These are phyloP conservation scores for Salminus brasiliensis DNA, from an alignment of 2,113 vertebrate species.

Conservation along the genomic window DNA sequence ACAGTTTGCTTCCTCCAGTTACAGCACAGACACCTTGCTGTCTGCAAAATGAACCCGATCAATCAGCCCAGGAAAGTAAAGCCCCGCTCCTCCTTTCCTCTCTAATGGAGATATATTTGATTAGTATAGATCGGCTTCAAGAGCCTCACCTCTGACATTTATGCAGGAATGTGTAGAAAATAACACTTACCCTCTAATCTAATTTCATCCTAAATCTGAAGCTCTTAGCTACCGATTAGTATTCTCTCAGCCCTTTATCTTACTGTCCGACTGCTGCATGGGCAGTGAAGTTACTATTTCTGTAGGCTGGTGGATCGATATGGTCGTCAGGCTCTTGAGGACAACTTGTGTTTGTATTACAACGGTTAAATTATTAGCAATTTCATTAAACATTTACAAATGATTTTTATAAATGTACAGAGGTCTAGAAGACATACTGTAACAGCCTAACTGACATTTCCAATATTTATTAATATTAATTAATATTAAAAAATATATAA, in stretches of 20 bases:
- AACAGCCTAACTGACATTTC: background rate
- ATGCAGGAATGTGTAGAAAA: slow-evolving; percentile 29
- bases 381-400: background rate
- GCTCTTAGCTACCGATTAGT: slow-evolving; percentile 32
- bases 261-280: slow-evolving; percentile 44
- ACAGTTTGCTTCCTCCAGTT: slow-evolving; percentile 17
- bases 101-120: slow-evolving; percentile 47
- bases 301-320: slow-evolving; percentile 46
- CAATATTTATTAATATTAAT: background rate
- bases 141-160: slow-evolving; percentile 39
- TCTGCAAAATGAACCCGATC: slow-evolving; percentile 46
- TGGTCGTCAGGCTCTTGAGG: background rate
- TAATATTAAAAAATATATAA: no score
- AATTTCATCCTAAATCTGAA: slow-evolving; percentile 27
- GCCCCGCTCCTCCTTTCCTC: slow-evolving; percentile 3
- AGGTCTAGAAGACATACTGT: background rate
- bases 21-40: slow-evolving; percentile 35
- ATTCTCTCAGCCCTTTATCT: slow-evolving; percentile 20
- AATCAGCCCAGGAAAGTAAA: slow-evolving; percentile 32
- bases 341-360: background rate
- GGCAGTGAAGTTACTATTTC: slow-evolving; percentile 65
- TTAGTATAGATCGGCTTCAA: slow-evolving; percentile 53
- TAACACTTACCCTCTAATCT: slow-evolving; percentile 33
- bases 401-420: background rate
- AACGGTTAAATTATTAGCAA: slow-evolving; percentile 9